Conservation (phyloP, 2,797 vertebrate species). For the Nasua narica region DNA sequence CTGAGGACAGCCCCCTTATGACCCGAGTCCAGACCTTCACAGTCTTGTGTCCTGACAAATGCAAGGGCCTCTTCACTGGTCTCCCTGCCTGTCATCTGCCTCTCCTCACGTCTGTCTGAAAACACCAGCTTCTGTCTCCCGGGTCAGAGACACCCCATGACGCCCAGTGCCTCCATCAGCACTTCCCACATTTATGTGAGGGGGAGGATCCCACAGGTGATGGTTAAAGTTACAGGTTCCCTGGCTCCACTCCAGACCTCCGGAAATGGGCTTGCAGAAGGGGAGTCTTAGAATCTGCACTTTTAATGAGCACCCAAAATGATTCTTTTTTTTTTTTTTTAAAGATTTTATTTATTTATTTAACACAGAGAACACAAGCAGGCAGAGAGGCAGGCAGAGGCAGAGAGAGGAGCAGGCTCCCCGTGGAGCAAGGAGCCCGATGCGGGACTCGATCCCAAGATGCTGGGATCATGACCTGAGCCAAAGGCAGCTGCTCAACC, state of each 20-base stretch:
- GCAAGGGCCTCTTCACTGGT: neutral
- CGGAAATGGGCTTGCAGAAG: neutral
- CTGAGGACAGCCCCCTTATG: neutral
- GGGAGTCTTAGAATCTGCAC: neutral
- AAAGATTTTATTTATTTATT: too few species aligned
- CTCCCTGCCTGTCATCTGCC: neutral
- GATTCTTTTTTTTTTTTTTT: too few species aligned
- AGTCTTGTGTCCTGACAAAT: neutral
- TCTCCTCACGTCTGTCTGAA: neutral
- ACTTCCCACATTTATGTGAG: neutral
- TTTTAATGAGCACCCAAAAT: neutral
- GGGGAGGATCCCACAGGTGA: neutral
- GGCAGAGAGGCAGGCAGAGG: too few species aligned
- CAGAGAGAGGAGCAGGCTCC: too few species aligned
- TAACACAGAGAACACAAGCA: too few species aligned
- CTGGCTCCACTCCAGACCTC: neutral
- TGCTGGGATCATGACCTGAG: too few species aligned
- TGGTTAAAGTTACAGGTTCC: neutral
- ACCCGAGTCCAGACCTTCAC: too few species aligned
- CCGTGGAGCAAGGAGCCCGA: too few species aligned
- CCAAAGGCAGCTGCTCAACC: too few species aligned
- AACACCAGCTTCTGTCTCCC: neutral
- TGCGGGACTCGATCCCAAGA: too few species aligned
- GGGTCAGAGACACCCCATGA: neutral
- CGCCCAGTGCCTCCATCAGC: neutral